These are phyloP conservation scores for Heliconius ismenius DNA, from an alignment of 2,888 invertebrate genomes.

Conservation along the genomic window DNA sequence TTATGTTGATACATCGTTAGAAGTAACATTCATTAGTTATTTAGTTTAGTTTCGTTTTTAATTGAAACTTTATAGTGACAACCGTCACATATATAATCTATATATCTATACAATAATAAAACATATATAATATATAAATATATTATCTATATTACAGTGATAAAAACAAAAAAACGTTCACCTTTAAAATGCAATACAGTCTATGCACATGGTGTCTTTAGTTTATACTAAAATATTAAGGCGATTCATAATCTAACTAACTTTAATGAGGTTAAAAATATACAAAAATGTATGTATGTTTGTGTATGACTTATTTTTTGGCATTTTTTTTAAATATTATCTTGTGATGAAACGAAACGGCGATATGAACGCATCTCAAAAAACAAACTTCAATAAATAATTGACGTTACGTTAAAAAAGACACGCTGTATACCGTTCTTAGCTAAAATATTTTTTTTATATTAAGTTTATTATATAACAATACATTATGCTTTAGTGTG, in stretches of 20 bases:
- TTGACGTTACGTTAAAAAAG: conserved; percentile 45
- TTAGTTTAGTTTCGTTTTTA: conserved; percentile 27
- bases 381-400: conserved; percentile 41
- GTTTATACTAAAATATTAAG: conserved; percentile 68
- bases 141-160: conserved; percentile 46
- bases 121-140: conserved; percentile 53
- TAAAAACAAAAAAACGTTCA: conserved; percentile 58
- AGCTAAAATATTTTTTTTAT: conserved; percentile 36
- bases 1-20: conserved; percentile 34
- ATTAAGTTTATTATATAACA: conserved; percentile 45
- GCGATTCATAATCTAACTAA: conserved; percentile 71
- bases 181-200: conserved; percentile 77
- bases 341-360: conserved; percentile 58
- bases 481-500: conserved; percentile 74
- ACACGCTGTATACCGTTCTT: conserved; percentile 44
- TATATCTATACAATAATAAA: conserved; percentile 45
- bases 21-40: conserved; percentile 33
- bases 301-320: conserved; percentile 67
- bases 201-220: conserved; percentile 73
- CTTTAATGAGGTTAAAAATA: conserved; percentile 72
- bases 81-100: conserved; percentile 49
- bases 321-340: conserved; percentile 58
- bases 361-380: conserved; percentile 39
- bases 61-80: conserved; percentile 46
- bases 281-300: conserved; percentile 47